Percentiles rank a stretch among this genome's conserved stretches.
phyloP scores from a whole-genome alignment of 2,888 invertebrate species.

The Tenthredo livida region DNA sequence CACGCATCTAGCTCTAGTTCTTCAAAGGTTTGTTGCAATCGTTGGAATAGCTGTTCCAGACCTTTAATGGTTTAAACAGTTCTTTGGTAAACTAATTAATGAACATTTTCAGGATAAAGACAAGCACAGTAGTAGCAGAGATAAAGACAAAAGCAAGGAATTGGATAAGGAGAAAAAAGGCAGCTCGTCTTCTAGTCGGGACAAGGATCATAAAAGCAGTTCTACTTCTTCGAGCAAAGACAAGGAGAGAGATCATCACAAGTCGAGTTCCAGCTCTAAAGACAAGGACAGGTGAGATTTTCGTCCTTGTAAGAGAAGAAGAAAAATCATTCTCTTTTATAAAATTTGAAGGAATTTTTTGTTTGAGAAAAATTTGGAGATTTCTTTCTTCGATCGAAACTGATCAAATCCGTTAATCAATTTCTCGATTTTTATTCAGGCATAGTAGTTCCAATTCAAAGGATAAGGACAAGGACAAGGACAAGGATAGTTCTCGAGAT shows the following conservation, averaged over 20 bases:
- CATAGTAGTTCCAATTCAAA: conserved; percentile 60
- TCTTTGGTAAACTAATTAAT: neutral
- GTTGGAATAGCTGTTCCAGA: neutral
- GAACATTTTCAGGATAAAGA: conserved; percentile 72
- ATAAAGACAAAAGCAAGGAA: conserved; percentile 77
- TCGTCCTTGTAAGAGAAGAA: neutral
- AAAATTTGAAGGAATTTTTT: conserved; percentile 52
- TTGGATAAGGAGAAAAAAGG: conserved; percentile 71
- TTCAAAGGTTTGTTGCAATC: conserved; percentile 59
- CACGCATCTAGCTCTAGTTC: conserved; percentile 75
- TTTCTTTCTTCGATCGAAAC: conserved; percentile 48
- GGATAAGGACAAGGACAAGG: conserved; percentile 76
- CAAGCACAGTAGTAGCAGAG: conserved; percentile 80
- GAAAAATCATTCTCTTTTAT: neutral
- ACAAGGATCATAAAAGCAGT: conserved; percentile 81
- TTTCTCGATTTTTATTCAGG: conserved; percentile 4
- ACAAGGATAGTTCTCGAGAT: conserved; percentile 76
- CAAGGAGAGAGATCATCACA: conserved; percentile 78
- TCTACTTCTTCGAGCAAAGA: conserved; percentile 79
- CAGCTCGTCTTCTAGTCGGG: conserved; percentile 76
- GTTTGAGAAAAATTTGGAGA: neutral
- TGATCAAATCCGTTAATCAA: neutral
- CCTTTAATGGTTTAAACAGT: neutral
- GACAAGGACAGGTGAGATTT: conserved; percentile 74
- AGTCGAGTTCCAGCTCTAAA: conserved; percentile 75